Evolutionary conservation across 2,888 invertebrate species (phyloP), one percentile per base, ranked within the genome.

Genomic region (Zeuzera pyrina): DNA sequence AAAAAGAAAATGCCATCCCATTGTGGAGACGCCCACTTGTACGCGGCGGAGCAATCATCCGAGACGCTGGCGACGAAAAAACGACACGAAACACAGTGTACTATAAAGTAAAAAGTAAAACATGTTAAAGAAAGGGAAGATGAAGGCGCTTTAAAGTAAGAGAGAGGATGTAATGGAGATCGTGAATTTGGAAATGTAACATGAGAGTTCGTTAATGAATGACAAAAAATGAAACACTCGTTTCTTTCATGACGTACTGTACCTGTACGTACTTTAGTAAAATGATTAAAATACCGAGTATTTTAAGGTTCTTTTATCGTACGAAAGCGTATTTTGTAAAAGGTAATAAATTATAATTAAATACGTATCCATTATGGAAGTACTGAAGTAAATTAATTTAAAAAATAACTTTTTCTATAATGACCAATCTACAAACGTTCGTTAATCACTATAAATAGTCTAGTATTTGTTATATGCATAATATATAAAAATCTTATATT

Each of bases 1-100:
- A 71, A 71, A 70, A 71, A 70, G 70, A 67, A 66, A 69, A 70
- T 57, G 55, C 52, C 57, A 61, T 60, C 57, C 56, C 48, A 64
- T 68, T 63, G 60, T 65, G 49, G 46, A 49, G 47, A 47, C 46
- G 43, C 49, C 53, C 58, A 57, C 61, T 56, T 47, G 48, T 43
- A 38, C 43, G 45, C 42, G 44, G 45, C 42, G 44, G 42, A 58
- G 65, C 63, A 62, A 62, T 66, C 67, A 64, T 43, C 61, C 54
- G 57, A 58, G 66, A 67, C 62, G 61, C 56, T 63, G 49, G 49
- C 41, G 45, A 43, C 52, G 48, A 47, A 49, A 49, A 55, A 60
- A 55, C 44, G 52, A 47, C 47, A 46, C 42, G 43, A 39, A 47
- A 53, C 52, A 63, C 57, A 14, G 15, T 10, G 19, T 56, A n/a